Conservation (phyloP, 2,797 vertebrate species). For the Decapterus maruadsi region DNA sequence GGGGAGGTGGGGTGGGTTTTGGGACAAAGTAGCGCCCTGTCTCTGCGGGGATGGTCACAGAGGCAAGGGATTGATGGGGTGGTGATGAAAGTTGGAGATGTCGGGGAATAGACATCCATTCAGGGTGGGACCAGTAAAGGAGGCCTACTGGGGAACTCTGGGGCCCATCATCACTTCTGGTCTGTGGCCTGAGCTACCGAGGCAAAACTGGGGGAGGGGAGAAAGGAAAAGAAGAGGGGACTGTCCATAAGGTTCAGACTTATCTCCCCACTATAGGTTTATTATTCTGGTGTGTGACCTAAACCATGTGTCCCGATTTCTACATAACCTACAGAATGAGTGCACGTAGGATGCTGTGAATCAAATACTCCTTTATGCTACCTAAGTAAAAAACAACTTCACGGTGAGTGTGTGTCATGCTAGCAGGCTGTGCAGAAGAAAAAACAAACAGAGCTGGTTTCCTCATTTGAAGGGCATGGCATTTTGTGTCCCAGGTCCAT, state of each 20-base stretch:
- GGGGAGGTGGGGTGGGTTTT: conserved; percentile 53
- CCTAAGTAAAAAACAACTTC: conserved; percentile 40
- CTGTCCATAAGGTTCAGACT: conserved; percentile 57
- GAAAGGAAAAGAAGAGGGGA: conserved; percentile 40
- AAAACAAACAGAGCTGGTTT: conserved; percentile 58
- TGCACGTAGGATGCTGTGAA: conserved; percentile 56
- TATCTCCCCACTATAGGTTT: conserved; percentile 68
- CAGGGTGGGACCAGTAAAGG: conserved; percentile 78
- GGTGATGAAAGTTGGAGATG: conserved; percentile 86
- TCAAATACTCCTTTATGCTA: conserved; percentile 67
- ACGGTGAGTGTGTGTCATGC: conserved; percentile 36
- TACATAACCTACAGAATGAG: conserved; percentile 59
- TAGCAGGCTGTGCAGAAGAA: conserved; percentile 41
- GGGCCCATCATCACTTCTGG: conserved; percentile 76
- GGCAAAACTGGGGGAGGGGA: conserved; percentile 42
- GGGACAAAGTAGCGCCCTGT: conserved; percentile 85
- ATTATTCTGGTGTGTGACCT: conserved; percentile 72
- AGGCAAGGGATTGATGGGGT: conserved; percentile 83
- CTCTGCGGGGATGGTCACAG: conserved; percentile 77
- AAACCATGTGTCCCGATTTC: conserved; percentile 43
- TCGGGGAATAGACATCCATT: conserved; percentile 85
- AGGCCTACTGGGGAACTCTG: conserved; percentile 70
- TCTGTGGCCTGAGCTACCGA: conserved; percentile 43
- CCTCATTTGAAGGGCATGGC: conserved; percentile 47
- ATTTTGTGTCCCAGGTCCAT: conserved; percentile 58